Evolutionary conservation across 2,888 invertebrate species (phyloP).

Genomic region (Noctua janthe): DNA sequence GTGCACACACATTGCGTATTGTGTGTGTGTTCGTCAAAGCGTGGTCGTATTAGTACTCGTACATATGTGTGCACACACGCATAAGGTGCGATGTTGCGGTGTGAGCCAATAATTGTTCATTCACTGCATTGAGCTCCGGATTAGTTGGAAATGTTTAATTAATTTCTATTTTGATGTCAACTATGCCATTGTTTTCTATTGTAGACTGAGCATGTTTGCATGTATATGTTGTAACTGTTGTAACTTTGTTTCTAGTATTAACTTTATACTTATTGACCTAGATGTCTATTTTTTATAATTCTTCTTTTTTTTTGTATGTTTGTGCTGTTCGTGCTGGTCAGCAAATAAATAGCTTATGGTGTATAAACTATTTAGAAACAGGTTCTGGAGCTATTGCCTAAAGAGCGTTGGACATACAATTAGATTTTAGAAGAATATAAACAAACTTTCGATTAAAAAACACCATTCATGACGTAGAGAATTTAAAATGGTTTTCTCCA

Average conservation of each 20-base stretch:
- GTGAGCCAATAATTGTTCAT: slow-evolving; percentile 24
- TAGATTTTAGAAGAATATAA: not conserved
- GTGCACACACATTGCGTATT: not conserved
- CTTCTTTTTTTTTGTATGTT: not conserved
- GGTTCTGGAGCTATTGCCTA: not conserved
- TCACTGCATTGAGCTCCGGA: not conserved
- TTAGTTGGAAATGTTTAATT: slow-evolving; percentile 12
- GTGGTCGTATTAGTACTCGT: not conserved
- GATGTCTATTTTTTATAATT: not conserved
- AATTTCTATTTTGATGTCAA: not conserved
- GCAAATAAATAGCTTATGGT: not conserved
- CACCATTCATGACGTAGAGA: not conserved
- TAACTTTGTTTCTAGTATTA: not conserved
- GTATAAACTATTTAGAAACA: not conserved
- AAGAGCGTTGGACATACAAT: not conserved
- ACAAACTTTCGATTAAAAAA: not conserved
- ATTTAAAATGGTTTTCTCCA: not conserved
- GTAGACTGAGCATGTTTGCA: not conserved
- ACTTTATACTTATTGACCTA: not conserved
- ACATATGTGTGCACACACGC: not conserved
- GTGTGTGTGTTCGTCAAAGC: not conserved
- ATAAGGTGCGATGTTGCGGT: not conserved
- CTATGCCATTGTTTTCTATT: not conserved
- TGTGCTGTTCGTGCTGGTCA: too few species aligned
- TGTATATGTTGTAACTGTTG: not conserved